Conservation (phyloP, 2,888 invertebrate genomes). For the Conus canariensis region DNA sequence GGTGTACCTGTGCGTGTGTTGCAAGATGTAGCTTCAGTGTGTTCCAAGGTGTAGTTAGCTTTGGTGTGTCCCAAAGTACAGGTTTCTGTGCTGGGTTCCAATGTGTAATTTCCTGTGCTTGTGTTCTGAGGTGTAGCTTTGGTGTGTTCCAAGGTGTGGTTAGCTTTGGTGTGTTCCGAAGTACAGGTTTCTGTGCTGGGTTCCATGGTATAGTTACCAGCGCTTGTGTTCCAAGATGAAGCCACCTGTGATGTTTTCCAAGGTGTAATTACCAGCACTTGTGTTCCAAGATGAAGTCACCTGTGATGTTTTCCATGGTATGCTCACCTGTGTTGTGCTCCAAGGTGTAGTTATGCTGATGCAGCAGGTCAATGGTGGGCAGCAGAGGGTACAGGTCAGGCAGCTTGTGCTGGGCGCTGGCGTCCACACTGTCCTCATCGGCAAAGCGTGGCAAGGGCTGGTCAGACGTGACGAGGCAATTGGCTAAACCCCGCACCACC, state of each 20-base stretch:
- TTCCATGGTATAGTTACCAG: background rate
- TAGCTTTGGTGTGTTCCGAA: background rate
- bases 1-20: background rate
- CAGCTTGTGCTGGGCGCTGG: slow-evolving; percentile 81
- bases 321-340: slow-evolving; percentile 56
- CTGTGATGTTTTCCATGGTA: background rate
- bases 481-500: slow-evolving; percentile 84
- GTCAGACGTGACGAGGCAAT: slow-evolving; percentile 85
- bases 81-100: slow-evolving; percentile 18
- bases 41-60: background rate
- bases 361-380: slow-evolving; percentile 82
- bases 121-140: too few species aligned
- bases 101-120: slow-evolving; percentile 48
- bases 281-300: background rate
- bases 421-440: slow-evolving; percentile 79
- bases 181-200: background rate
- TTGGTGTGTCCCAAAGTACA: background rate
- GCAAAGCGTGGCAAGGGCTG: slow-evolving; percentile 83
- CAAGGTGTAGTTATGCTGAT: slow-evolving; percentile 52
- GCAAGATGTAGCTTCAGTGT: background rate
- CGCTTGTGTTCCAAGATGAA: background rate
- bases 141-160: background rate
- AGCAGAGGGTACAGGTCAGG: slow-evolving; percentile 89
- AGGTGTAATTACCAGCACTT: background rate
- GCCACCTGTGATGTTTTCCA: background rate